Base-by-base conservation (phyloP, 2,888 invertebrate species). In the Marronus borbonicus region DNA sequence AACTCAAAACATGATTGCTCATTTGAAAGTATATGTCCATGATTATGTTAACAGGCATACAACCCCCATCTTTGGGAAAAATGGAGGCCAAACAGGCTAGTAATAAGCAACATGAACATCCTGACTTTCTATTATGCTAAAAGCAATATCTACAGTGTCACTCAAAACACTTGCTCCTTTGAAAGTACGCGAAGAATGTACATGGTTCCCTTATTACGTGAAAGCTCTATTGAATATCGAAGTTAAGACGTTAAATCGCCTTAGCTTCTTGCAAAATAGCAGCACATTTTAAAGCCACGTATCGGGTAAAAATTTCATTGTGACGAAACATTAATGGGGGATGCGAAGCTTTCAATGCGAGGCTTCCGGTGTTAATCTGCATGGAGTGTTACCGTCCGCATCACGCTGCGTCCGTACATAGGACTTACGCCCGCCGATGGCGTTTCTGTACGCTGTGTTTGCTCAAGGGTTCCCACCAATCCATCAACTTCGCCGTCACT, bases 401-500 rank as follows among this genome's bases (percentile, higher is more conserved):
- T 85, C 85, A 84, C 83, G 84, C 83, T 84, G 84, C 82, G 84
- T 82, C 80, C 80, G 80, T 82, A 76, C 80, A 44, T 44, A 44
- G 44, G 44, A 8, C 44, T 44, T 58, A 17, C 20, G 84, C 84
- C 85, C 85, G 44, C 85, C 84, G 85, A 85, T 85, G 86, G 84
- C 83, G 84, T 76, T 84, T 85, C 84, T 82, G 83, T 80, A 83
- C 84, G 84, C 84, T 86, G 86, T 86, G 86, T 86, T 86, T 86
- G 86, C 83, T 83, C 85, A 85, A 86, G 85, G 87, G 86, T 85
- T 85, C 85, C 87, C 86, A 87, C 86, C 89, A 89, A 90, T 90
- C 91, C 91, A 91, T 91, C 91, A 91, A 91, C 89, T 89, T 88
- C 88, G 88, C 89, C 90, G 91, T 91, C 91, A 91, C 90, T 91